Base-by-base conservation (phyloP, 1,140 invertebrate genomes). In the Lethrus apterus region DNA sequence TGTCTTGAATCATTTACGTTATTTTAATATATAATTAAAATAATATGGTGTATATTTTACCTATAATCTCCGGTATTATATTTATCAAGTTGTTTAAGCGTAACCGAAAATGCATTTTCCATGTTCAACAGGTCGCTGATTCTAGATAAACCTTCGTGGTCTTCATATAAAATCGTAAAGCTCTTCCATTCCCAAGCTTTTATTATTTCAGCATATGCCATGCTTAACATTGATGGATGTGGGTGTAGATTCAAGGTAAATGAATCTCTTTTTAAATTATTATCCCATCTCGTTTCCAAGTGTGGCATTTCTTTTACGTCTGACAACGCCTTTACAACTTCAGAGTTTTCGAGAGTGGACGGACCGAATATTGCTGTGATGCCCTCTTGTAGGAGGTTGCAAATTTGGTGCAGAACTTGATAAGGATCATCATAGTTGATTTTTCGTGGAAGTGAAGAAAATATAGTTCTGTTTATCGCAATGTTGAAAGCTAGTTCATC, bases 301-400 rank as follows among this genome's bases (percentile, higher is more conserved):
- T 93, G 88, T 0, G 92, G 91, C 23, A 95, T 77, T 70, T 93
- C 89, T 59, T 92, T 78, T 20, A 77, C 77, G 65, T 94, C 89
- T 56, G 89, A 92, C 32, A 94, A 83, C 10, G 86, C 89, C 67
- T 93, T 84, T 5, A 94, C 80, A 14, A 15, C 9, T 29, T n/a
- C n/a, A n/a, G n/a, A n/a, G n/a, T n/a, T n/a, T n/a, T n/a, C n/a
- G n/a, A n/a, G n/a, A n/a, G n/a, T n/a, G n/a, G n/a, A n/a, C n/a
- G n/a, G n/a, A n/a, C n/a, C n/a, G n/a, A n/a, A n/a, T n/a, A n/a
- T n/a, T n/a, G n/a, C n/a, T n/a, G n/a, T n/a, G n/a, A n/a, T n/a
- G n/a, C n/a, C n/a, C n/a, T n/a, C n/a, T n/a, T n/a, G n/a, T n/a
- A n/a, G n/a, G n/a, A n/a, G n/a, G n/a, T n/a, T n/a, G n/a, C n/a